Conservation (phyloP, 2,797 vertebrate species). For the Orestias chungarensis region DNA sequence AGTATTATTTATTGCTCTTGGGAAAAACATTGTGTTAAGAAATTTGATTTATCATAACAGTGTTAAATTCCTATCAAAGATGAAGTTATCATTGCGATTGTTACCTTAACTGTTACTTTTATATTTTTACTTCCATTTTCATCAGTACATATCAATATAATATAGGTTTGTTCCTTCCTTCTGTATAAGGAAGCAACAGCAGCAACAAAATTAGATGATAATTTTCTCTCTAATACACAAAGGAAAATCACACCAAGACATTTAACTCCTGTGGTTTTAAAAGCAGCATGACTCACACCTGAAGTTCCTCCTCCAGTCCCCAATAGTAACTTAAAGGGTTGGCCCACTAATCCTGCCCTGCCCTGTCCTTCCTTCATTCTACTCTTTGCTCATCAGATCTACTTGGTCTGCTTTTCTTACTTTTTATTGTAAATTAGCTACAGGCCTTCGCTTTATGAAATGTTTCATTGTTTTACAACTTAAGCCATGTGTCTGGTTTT, state of each 20-base stretch:
- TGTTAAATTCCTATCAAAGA: too few relatives aligned
- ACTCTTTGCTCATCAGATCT: too few relatives aligned
- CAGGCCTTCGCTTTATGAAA: background rate
- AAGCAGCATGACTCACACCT: constrained; percentile 73
- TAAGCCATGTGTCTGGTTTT: constrained; percentile 27
- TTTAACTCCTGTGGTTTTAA: constrained; percentile 67
- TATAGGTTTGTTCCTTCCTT: too few relatives aligned
- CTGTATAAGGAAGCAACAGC: too few relatives aligned
- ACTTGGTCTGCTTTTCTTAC: background rate
- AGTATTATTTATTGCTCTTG: background rate
- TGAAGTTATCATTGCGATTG: too few relatives aligned
- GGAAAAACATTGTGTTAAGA: too few relatives aligned
- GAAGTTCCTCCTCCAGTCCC: constrained; percentile 51
- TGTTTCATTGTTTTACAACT: constrained; percentile 11
- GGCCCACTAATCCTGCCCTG: background rate
- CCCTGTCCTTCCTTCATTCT: too few relatives aligned
- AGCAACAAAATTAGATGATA: too few relatives aligned
- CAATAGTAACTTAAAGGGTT: constrained; percentile 23
- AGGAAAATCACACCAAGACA: constrained; percentile 50
- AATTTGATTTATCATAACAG: too few relatives aligned
- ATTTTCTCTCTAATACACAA: constrained; percentile 27
- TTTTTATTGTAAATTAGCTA: constrained; percentile 3
- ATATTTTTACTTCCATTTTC: too few relatives aligned
- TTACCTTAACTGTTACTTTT: too few relatives aligned
- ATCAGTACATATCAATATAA: too few relatives aligned